phyloP scores from a whole-genome alignment of 2,888 invertebrate species.

The Eristalis arbustorum region DNA sequence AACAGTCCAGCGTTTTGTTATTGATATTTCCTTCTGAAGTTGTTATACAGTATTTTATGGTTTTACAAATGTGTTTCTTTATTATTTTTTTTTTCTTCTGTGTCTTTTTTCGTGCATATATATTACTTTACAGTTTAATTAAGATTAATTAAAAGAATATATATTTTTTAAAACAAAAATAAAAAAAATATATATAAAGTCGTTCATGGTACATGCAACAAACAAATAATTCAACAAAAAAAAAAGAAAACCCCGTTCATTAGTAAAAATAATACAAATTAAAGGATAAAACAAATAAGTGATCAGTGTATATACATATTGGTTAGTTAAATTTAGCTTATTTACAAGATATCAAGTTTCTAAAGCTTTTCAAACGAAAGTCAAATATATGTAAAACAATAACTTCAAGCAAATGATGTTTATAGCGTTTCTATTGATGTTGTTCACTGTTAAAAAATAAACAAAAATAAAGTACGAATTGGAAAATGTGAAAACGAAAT shows the following conservation, averaged over 20 bases:
- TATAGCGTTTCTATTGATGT: slow-evolving; percentile 66
- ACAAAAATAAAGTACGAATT: slow-evolving; percentile 19
- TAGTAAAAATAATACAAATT: slow-evolving; percentile 8
- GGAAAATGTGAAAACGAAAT: slow-evolving; percentile 1
- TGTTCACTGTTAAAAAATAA: slow-evolving; percentile 59
- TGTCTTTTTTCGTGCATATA: slow-evolving; percentile 66
- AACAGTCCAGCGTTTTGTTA: slow-evolving; percentile 59
- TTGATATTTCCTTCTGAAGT: slow-evolving; percentile 64
- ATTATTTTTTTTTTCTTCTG: slow-evolving; percentile 27
- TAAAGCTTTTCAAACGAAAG: slow-evolving; percentile 13
- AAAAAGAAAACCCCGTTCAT: slow-evolving; percentile 31
- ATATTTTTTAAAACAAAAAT: not conserved
- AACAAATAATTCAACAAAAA: slow-evolving; percentile 51
- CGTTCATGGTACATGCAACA: slow-evolving; percentile 57
- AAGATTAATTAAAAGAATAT: slow-evolving; percentile 41
- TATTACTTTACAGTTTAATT: slow-evolving; percentile 49
- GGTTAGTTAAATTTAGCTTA: slow-evolving; percentile 66
- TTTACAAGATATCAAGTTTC: slow-evolving; percentile 55
- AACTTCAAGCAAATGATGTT: slow-evolving; percentile 47
- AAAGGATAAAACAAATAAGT: slow-evolving; percentile 21
- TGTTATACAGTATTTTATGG: slow-evolving; percentile 70
- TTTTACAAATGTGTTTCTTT: slow-evolving; percentile 60
- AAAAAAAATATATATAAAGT: slow-evolving; percentile 21
- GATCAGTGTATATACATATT: slow-evolving; percentile 64
- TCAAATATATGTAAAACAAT: not conserved